A percentile compares a stretch with the other conserved stretches of the same genome.
phyloP scores from a whole-genome alignment of 2,797 vertebrate species.

The Muraenolepis orangiensis region DNA sequence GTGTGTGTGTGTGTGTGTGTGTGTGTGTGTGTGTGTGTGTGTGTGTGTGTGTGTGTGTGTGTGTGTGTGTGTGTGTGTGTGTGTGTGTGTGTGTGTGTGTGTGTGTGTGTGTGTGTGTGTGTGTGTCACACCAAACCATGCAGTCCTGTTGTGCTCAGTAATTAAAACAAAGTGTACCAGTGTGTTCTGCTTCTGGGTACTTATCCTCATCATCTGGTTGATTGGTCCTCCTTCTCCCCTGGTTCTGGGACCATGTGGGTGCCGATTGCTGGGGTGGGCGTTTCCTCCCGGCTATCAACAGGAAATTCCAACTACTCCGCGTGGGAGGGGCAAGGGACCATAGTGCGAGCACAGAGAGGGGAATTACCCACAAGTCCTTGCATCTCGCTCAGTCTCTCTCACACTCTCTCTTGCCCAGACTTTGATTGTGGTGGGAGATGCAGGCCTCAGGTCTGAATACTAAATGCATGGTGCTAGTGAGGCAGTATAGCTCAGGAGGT shows the following conservation, averaged over 20 bases:
- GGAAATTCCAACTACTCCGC: conserved; percentile 73
- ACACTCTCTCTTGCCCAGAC: conserved; percentile 11
- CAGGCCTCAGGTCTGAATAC: not conserved
- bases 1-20: too few relatives aligned
- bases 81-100: too few relatives aligned
- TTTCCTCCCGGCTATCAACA: conserved; percentile 64
- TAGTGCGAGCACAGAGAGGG: conserved; percentile 38
- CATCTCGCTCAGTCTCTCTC: not conserved
- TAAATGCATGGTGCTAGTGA: not conserved
- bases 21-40: too few relatives aligned
- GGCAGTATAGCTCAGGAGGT: too few relatives aligned
- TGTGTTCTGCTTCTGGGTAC: conserved; percentile 36
- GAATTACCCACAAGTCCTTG: conserved; percentile 39
- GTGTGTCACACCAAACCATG: conserved; percentile 24
- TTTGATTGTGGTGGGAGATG: too few relatives aligned
- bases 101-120: not conserved
- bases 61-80: too few relatives aligned
- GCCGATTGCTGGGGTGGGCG: conserved; percentile 58
- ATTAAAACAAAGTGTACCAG: conserved; percentile 33
- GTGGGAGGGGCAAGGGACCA: conserved; percentile 53
- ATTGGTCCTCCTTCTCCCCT: conserved; percentile 50
- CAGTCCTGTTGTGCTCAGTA: conserved; percentile 18
- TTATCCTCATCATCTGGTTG: not conserved
- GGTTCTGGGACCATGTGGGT: conserved; percentile 34
- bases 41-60: too few relatives aligned